Evolutionary conservation across 1,140 invertebrate species (phyloP).

Genomic region (Bombus impatiens): DNA sequence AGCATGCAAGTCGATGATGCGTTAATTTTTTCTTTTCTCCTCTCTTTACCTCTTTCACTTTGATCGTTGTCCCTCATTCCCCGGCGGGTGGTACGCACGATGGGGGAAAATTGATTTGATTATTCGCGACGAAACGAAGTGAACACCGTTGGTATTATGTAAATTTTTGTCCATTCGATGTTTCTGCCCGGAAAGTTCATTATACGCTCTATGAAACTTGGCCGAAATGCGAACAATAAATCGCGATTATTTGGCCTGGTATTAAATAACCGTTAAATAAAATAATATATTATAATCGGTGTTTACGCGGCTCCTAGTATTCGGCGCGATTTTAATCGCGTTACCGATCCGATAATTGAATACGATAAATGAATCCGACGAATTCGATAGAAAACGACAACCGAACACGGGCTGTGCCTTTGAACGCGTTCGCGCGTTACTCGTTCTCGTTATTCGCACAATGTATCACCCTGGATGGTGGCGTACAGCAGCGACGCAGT

Average conservation of each 20-base stretch:
- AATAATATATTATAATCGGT: conserved; percentile 62
- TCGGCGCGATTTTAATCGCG: conserved; percentile 59
- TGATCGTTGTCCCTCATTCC: background rate
- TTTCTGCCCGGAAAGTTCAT: conserved; percentile 46
- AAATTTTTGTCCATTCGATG: conserved; percentile 42
- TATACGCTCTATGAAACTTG: conserved; percentile 56
- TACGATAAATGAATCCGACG: conserved; percentile 38
- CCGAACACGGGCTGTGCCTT: background rate
- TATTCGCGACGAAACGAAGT: conserved; percentile 36
- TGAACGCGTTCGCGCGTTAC: background rate
- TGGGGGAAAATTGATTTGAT: conserved; percentile 33
- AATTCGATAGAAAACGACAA: conserved; percentile 44
- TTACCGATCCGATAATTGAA: conserved; percentile 63
- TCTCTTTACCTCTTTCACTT: background rate
- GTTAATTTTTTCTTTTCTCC: background rate
- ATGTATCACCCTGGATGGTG: background rate
- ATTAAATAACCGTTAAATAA: conserved; percentile 61
- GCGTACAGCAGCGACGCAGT: background rate
- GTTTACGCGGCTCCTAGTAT: conserved; percentile 52
- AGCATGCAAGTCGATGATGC: conserved; percentile 21
- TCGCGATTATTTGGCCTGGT: conserved; percentile 44
- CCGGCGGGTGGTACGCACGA: background rate
- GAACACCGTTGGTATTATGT: conserved; percentile 42
- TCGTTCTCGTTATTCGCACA: background rate
- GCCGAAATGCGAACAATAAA: conserved; percentile 57